Conservation (phyloP, 2,797 vertebrate species). For the Micrastur ruficollis region DNA sequence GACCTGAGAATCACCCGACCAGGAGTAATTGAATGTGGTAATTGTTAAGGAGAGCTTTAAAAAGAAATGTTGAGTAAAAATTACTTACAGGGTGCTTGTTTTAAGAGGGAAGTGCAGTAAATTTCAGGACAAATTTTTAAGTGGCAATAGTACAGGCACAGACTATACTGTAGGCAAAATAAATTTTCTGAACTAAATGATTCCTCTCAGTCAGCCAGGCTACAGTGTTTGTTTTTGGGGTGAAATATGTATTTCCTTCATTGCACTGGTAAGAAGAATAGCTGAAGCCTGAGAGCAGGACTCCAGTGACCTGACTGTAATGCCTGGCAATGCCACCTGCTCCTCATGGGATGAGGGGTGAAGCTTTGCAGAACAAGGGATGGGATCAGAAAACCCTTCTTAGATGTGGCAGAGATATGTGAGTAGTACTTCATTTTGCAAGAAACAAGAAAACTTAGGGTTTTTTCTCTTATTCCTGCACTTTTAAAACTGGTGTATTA, state of each 20-base stretch:
- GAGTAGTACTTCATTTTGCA: background rate
- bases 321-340: background rate
- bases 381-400: background rate
- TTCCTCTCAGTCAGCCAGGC: constrained; percentile 25
- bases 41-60: constrained; percentile 30
- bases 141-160: background rate
- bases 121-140: constrained; percentile 54
- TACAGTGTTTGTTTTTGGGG: constrained; percentile 15
- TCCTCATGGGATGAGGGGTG: background rate
- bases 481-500: background rate
- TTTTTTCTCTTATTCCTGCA: background rate
- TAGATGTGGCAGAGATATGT: background rate
- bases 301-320: background rate
- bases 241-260: constrained; percentile 28
- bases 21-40: constrained; percentile 18
- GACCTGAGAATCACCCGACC: background rate
- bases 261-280: background rate
- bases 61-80: constrained; percentile 36
- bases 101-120: constrained; percentile 54
- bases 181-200: constrained; percentile 46
- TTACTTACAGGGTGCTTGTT: background rate
- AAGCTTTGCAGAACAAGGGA: background rate
- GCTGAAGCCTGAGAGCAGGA: background rate
- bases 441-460: background rate
- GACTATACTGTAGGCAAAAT: constrained; percentile 33